phyloP scores from a whole-genome alignment of 2,797 vertebrate species.

The Coregonus sp. region DNA sequence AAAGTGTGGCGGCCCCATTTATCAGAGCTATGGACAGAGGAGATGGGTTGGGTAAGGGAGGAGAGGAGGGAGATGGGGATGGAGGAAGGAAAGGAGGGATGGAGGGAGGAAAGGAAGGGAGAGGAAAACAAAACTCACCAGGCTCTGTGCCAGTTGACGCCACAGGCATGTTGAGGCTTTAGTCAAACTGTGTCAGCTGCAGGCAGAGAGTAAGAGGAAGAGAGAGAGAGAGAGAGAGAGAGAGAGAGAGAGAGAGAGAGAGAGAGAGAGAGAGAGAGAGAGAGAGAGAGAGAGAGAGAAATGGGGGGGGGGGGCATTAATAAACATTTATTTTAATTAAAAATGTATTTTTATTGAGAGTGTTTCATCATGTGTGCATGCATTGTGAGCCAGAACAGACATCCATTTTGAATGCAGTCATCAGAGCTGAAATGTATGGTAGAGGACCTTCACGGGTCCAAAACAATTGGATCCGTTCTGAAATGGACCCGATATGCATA shows the following conservation, averaged over 20 bases:
- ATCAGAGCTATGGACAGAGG: background rate
- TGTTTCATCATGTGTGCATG: background rate
- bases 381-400: background rate
- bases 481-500: too few relatives aligned
- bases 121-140: conserved; percentile 55
- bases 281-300: background rate
- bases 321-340: background rate
- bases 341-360: background rate
- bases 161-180: conserved; percentile 67
- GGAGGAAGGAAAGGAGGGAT: background rate
- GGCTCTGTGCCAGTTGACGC: conserved; percentile 69
- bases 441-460: too few relatives aligned
- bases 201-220: background rate
- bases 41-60: background rate
- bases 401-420: background rate
- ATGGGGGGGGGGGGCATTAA: background rate
- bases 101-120: conserved; percentile 14
- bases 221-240: background rate
- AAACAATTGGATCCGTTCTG: too few relatives aligned
- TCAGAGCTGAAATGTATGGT: background rate
- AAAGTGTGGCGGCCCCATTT: too few relatives aligned
- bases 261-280: background rate
- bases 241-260: background rate
- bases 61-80: background rate
- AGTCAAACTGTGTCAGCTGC: conserved; percentile 42